phyloP scores from a whole-genome alignment of 2,888 invertebrate genomes.

The Ophioninae sp. region DNA sequence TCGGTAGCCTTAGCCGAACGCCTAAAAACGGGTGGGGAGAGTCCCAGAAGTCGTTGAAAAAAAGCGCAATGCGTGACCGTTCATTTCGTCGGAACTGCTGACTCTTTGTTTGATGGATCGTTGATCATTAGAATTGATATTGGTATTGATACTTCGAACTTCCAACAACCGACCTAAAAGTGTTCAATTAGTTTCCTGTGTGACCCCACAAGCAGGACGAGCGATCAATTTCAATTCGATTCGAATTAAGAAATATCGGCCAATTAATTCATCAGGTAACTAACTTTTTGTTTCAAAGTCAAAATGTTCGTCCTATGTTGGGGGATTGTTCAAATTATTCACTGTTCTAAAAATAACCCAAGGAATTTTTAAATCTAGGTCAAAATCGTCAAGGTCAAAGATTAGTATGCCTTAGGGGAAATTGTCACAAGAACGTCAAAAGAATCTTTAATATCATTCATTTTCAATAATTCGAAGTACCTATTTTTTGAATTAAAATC shows the following conservation, averaged over 20 bases:
- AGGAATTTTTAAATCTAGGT: no score
- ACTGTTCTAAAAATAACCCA: no score
- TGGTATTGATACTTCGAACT: constrained; percentile 49
- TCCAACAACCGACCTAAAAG: constrained; percentile 26
- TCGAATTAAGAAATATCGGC: constrained; percentile 60
- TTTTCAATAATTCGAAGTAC: not conserved
- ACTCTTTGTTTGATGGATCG: constrained; percentile 67
- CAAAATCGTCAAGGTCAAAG: no score
- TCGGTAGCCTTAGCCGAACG: constrained; percentile 4
- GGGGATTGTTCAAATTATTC: no score
- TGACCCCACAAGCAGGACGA: constrained; percentile 45
- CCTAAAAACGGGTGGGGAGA: constrained; percentile 25
- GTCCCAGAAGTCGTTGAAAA: constrained; percentile 40
- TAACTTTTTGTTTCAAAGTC: not conserved
- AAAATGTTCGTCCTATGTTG: no score
- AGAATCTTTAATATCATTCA: no score
- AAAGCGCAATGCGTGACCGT: constrained; percentile 40
- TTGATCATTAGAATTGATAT: constrained; percentile 64
- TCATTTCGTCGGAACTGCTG: constrained; percentile 55
- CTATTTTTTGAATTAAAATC: not conserved
- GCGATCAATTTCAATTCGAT: constrained; percentile 61
- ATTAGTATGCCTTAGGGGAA: no score
- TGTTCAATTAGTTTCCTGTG: constrained; percentile 44
- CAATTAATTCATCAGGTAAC: not conserved
- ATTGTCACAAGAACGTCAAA: no score